These are phyloP conservation scores for Parauchenoglanis punctatus DNA, from an alignment of 2,797 vertebrate species.

Conservation along the genomic window DNA sequence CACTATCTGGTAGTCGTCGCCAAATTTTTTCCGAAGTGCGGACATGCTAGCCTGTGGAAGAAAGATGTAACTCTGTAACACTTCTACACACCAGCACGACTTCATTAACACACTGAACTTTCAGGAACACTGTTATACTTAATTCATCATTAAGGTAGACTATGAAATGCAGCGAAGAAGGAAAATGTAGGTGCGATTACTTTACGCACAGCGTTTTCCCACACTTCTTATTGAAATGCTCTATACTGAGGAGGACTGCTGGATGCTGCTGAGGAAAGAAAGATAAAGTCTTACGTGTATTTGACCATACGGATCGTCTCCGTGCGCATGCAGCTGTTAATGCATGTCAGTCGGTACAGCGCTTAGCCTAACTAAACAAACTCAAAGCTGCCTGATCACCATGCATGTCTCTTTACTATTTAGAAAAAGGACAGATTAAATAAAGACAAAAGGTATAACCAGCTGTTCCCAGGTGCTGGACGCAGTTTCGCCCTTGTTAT, in stretches of 20 bases:
- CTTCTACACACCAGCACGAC: neutral
- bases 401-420: constrained; percentile 25
- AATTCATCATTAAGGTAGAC: neutral
- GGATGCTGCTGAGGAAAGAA: constrained; percentile 40
- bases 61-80: constrained; percentile 62
- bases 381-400: neutral
- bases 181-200: neutral
- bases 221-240: neutral
- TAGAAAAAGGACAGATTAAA: neutral
- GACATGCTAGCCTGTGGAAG: constrained; percentile 87
- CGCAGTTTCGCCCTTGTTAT: constrained; percentile 62
- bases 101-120: neutral
- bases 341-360: constrained; percentile 62
- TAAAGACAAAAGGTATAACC: constrained; percentile 42
- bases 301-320: constrained; percentile 59
- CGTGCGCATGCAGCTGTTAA: constrained; percentile 59
- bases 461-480: constrained; percentile 68
- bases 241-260: neutral
- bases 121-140: neutral
- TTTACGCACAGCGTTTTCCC: neutral
- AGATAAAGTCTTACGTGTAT: constrained; percentile 55
- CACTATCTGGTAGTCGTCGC: constrained; percentile 98
- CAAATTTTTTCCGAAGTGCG: constrained; percentile 98
- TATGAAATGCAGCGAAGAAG: neutral
- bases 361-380: constrained; percentile 48